Base-by-base conservation (phyloP, 2,888 invertebrate genomes). In the Ariolimax columbianus region DNA sequence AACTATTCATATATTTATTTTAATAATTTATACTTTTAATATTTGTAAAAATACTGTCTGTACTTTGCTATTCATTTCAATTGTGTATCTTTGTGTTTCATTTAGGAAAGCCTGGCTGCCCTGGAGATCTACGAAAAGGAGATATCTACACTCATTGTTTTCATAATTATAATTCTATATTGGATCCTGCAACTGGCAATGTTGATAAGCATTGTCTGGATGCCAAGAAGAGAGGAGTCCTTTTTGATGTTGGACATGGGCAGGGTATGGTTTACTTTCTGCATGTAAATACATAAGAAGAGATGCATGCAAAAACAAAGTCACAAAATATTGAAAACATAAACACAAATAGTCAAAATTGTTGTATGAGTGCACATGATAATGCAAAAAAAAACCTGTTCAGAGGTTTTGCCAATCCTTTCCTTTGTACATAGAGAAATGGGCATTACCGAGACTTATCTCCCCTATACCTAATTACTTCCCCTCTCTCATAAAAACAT, bases 221-320 rank as follows among this genome's bases (percentile, higher is more conserved):
- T 9, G 93, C 93, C 36, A 90, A 85, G 77, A 87, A 88, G 63
- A 88, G 91, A 73, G 92, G 92, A 23, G 91, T 93, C 11, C 66
- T 91, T 0, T 92, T 92, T 88, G 93, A 93, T 80, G 88, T 91
- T 14, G 93, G 93, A 0, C 93, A 93, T 85, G 93, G 93, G 0
- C 89, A 89, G 43, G 87, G 87, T 87, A 72, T 36, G 40, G 33
- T 40, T 63, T 26, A 59, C 36, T 14, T 43, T 47, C 47, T 47
- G 17, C 47, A 47, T 55, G 23, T 17, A 55, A 17, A 55, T 23
- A 55, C 55, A 55, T 55, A 55, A 55, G 55, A 19, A 17, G 23
- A 47, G 17, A 11, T 11, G 17, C 47, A 47, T 47, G 17, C 47
- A 47, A 47, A 17, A 47, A 47, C 9, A 47, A 47, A 47, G 47